Evolutionary conservation across 2,888 invertebrate genomes (phyloP).

Genomic region (Meandrusa payeni): DNA sequence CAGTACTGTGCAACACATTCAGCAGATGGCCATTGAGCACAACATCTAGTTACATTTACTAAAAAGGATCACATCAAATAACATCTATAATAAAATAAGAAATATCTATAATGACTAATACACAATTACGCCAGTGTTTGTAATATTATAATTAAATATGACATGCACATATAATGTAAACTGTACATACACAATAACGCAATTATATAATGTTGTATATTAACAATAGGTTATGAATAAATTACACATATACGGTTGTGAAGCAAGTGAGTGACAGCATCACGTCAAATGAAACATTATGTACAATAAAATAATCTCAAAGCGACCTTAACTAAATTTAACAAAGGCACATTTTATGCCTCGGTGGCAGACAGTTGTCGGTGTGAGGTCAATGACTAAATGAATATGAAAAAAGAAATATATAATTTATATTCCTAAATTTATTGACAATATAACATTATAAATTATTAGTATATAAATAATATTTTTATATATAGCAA

Average conservation of each 20-base stretch:
- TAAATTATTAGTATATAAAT: too few relatives aligned
- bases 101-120: constrained; percentile 39
- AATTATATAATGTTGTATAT: constrained; percentile 20
- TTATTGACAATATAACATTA: too few relatives aligned
- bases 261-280: constrained; percentile 10
- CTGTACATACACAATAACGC: constrained; percentile 4
- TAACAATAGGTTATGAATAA: constrained; percentile 24
- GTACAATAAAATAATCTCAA: too few relatives aligned
- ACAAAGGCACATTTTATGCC: too few relatives aligned
- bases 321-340: too few relatives aligned
- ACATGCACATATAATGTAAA: constrained; percentile 44
- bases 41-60: constrained; percentile 30
- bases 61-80: constrained; percentile 22
- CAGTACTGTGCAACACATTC: constrained; percentile 46
- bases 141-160: constrained; percentile 36
- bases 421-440: too few relatives aligned
- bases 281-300: constrained; percentile 13
- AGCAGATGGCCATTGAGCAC: constrained; percentile 37
- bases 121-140: constrained; percentile 73
- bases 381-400: too few relatives aligned
- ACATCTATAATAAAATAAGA: constrained; percentile 29
- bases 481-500: too few relatives aligned
- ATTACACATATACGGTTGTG: constrained; percentile 1
- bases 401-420: too few relatives aligned
- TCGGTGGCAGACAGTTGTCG: too few relatives aligned